Evolutionary conservation across 2,797 vertebrate genomes (phyloP).

Genomic region (Philypnodon macrostomus): DNA sequence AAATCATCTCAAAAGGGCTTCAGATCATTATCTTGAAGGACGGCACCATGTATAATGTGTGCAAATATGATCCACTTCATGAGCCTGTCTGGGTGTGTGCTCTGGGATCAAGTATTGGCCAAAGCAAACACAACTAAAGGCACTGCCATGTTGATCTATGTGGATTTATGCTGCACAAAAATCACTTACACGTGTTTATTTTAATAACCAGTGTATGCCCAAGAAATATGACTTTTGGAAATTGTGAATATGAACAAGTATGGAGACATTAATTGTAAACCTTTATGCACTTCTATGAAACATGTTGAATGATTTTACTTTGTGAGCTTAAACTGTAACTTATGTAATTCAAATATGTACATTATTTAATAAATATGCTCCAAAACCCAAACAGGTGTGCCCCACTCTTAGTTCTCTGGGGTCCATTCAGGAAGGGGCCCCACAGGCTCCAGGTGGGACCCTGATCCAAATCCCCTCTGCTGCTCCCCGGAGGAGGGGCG

Average conservation of each 20-base stretch:
- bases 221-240: too few relatives aligned
- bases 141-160: slow-evolving; percentile 35
- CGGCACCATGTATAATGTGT: background rate
- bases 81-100: slow-evolving; percentile 19
- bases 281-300: background rate
- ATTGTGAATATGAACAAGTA: too few relatives aligned
- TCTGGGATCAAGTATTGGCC: slow-evolving; percentile 8
- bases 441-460: slow-evolving; percentile 72
- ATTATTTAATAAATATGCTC: slow-evolving; percentile 24
- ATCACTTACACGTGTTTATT: slow-evolving; percentile 5
- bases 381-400: slow-evolving; percentile 52
- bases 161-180: slow-evolving; percentile 12
- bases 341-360: background rate
- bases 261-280: too few relatives aligned
- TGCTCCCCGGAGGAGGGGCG: slow-evolving; percentile 46
- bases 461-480: slow-evolving; percentile 68
- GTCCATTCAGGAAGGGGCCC: slow-evolving; percentile 66
- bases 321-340: too few relatives aligned
- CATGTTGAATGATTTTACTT: slow-evolving; percentile 2
- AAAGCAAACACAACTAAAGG: slow-evolving; percentile 38
- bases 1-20: background rate
- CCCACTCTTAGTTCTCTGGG: slow-evolving; percentile 41
- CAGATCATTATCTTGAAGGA: background rate
- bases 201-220: background rate
- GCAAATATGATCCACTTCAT: slow-evolving; percentile 24